These are phyloP conservation scores for Perithous albicinctus DNA, from an alignment of 2,888 invertebrate species.

Conservation along the genomic window DNA sequence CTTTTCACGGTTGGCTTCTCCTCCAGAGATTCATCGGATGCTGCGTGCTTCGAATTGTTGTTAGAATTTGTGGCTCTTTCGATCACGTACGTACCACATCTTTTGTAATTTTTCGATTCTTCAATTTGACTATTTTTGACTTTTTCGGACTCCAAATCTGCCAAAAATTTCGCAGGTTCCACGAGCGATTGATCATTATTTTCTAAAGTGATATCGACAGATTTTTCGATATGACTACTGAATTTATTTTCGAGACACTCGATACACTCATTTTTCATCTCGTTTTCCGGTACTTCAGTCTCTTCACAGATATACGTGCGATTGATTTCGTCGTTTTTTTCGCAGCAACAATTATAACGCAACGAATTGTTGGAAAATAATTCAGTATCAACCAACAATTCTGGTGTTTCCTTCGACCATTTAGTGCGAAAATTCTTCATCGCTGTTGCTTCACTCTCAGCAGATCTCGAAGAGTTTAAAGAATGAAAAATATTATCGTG, in stretches of 20 bases:
- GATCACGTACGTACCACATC: constrained; percentile 69
- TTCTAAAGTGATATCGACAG: not conserved
- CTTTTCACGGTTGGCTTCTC: constrained; percentile 50
- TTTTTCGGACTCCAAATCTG: not conserved
- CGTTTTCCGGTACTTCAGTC: not conserved
- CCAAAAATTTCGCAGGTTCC: not conserved
- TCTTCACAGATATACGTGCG: not conserved
- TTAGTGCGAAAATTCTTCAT: not conserved
- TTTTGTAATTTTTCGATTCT: constrained; percentile 38
- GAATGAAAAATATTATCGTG: not conserved
- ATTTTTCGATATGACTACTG: constrained; percentile 2
- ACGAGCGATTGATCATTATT: not conserved
- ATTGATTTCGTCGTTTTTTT: constrained; percentile 1
- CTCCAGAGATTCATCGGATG: constrained; percentile 45
- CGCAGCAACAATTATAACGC: not conserved
- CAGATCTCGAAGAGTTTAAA: not conserved
- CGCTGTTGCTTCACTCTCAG: not conserved
- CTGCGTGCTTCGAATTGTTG: not conserved
- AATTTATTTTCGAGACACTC: not conserved
- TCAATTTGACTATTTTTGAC: not conserved
- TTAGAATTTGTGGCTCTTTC: constrained; percentile 39
- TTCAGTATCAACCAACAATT: not conserved
- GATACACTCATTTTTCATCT: not conserved
- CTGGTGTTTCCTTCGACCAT: not conserved
- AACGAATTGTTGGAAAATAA: not conserved